A percentile compares a stretch with the other conserved stretches of the same genome.
Conservation (phyloP, 2,888 invertebrate species). For the Quadroppia sp. region DNA sequence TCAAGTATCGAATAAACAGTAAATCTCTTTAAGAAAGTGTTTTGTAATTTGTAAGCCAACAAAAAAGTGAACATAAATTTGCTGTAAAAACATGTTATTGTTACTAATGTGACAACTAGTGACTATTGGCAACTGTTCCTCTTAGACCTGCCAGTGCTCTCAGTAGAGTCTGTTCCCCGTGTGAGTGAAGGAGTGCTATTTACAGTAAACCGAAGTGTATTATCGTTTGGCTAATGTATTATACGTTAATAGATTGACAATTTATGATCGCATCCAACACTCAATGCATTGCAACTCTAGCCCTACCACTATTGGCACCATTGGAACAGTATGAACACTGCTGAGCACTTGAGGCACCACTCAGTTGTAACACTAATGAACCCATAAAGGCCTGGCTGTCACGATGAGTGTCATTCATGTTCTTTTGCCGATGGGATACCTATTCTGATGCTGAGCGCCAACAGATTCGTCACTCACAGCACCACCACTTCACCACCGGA, state of each 20-base stretch:
- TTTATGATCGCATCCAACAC: constrained; percentile 28
- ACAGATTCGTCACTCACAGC: constrained; percentile 33
- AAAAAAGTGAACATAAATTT: constrained; percentile 22
- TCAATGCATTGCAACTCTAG: background rate
- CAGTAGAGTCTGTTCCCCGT: background rate
- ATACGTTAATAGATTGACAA: constrained; percentile 35
- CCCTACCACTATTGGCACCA: background rate
- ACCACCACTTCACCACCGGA: constrained; percentile 18
- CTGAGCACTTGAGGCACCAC: background rate
- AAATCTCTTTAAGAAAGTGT: background rate
- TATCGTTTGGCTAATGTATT: constrained; percentile 31
- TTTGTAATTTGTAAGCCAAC: constrained; percentile 29
- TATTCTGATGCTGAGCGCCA: constrained; percentile 8
- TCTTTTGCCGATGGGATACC: constrained; percentile 33
- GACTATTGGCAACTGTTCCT: constrained; percentile 27
- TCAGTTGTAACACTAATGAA: constrained; percentile 28
- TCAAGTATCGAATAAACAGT: background rate
- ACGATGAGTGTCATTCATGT: constrained; percentile 36
- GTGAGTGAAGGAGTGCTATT: constrained; percentile 29
- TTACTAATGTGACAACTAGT: constrained; percentile 23
- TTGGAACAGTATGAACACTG: background rate
- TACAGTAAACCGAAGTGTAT: constrained; percentile 14
- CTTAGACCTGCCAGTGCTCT: background rate
- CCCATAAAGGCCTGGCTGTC: constrained; percentile 35
- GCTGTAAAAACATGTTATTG: constrained; percentile 25